Percentiles rank a stretch among this genome's conserved stretches.
These are phyloP conservation scores for Gallinago media DNA, from an alignment of 2,113 vertebrate genomes.

Conservation along the genomic window DNA sequence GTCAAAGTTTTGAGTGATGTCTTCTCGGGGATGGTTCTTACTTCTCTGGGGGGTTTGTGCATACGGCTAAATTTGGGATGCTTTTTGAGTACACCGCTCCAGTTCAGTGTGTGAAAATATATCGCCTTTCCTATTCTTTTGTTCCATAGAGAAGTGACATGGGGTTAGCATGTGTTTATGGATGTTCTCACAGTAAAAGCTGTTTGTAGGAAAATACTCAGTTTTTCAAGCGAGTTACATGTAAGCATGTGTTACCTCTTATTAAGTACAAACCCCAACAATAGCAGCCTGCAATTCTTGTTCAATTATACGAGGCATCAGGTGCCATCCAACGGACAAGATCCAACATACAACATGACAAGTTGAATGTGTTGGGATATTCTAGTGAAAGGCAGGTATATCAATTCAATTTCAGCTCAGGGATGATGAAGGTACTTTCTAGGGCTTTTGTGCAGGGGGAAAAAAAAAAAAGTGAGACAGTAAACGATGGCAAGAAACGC, in stretches of 20 bases:
- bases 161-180: neutral
- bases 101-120: neutral
- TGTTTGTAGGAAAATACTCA: neutral
- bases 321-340: neutral
- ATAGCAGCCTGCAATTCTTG: neutral
- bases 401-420: neutral
- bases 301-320: neutral
- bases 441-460: neutral
- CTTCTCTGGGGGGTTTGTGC: neutral
- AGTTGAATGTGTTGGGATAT: neutral
- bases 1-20: neutral
- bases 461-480: neutral
- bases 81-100: neutral
- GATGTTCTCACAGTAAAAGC: neutral
- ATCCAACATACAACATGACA: neutral
- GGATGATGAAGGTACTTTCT: neutral
- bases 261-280: neutral
- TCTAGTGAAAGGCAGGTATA: constrained; percentile 5
- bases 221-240: neutral
- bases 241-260: neutral
- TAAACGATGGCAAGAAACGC: neutral
- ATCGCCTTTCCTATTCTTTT: neutral
- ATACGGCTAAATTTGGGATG: neutral
- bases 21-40: neutral
- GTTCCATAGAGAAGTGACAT: neutral